Evolutionary conservation across 2,113 vertebrate genomes (phyloP).

Genomic region (Dicaeum eximium): DNA sequence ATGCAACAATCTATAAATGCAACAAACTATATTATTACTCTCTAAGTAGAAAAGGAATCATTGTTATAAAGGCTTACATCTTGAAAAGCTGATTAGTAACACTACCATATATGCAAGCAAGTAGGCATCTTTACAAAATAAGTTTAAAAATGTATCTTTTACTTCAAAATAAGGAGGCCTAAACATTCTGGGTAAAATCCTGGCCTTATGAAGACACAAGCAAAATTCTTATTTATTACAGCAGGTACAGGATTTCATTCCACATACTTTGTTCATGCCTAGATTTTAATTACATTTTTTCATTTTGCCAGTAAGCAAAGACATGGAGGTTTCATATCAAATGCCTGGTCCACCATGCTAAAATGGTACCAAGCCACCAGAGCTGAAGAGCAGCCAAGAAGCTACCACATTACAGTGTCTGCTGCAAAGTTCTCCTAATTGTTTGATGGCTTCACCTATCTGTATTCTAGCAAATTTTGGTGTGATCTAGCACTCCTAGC

Average conservation of each 20-base stretch:
- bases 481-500: not conserved
- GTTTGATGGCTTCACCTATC: not conserved
- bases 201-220: not conserved
- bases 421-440: not conserved
- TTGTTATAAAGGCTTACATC: not conserved
- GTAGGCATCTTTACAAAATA: not conserved
- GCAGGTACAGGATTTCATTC: not conserved
- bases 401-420: not conserved
- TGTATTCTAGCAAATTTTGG: not conserved
- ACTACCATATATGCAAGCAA: not conserved
- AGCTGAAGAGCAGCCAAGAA: not conserved
- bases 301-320: not conserved
- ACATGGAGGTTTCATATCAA: not conserved
- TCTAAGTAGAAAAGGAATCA: not conserved
- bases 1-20: not conserved
- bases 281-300: not conserved
- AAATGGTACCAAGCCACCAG: not conserved
- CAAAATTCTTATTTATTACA: not conserved
- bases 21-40: not conserved
- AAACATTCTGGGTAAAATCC: not conserved
- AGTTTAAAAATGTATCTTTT: not conserved
- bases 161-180: not conserved
- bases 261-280: accelerated
- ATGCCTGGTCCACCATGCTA: not conserved
- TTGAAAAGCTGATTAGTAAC: not conserved